These are phyloP conservation scores for Chelidonichthys spinosus DNA, from an alignment of 2,797 vertebrate species.

Conservation along the genomic window DNA sequence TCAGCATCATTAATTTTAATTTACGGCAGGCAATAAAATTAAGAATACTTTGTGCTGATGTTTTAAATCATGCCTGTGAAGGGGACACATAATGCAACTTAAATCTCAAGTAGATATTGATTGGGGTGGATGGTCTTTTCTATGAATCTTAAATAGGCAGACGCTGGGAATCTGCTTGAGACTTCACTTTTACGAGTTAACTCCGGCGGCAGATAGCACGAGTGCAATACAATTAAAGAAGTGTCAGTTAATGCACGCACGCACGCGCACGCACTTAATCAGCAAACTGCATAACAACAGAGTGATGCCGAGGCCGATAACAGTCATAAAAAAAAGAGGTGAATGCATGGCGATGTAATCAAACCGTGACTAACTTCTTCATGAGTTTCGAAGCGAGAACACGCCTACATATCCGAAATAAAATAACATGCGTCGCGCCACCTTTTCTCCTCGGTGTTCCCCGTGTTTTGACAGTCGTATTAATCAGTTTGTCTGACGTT, in stretches of 20 bases:
- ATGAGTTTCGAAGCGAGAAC: constrained; percentile 14
- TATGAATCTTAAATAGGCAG: constrained; percentile 90
- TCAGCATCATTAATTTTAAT: constrained; percentile 99
- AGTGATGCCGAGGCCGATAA: constrained; percentile 59
- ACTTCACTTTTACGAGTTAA: constrained; percentile 86
- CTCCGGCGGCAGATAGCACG: constrained; percentile 74
- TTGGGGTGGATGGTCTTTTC: constrained; percentile 87
- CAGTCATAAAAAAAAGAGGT: constrained; percentile 50
- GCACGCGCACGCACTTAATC: constrained; percentile 53
- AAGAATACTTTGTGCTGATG: constrained; percentile 99
- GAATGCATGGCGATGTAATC: constrained; percentile 27
- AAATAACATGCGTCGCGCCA: constrained; percentile 4
- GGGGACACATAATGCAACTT: constrained; percentile 89
- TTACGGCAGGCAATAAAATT: constrained; percentile 99
- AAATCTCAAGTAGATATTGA: constrained; percentile 91
- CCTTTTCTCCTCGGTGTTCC: constrained; percentile 21
- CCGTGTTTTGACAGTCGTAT: constrained; percentile 57
- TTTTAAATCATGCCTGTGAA: constrained; percentile 96
- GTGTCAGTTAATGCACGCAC: constrained; percentile 69
- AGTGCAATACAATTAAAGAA: constrained; percentile 83
- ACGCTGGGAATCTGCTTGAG: constrained; percentile 85
- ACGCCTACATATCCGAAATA: constrained; percentile 3
- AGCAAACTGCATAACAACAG: constrained; percentile 65
- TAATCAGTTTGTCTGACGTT: constrained; percentile 63
- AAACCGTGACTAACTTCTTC: constrained; percentile 20